Evolutionary conservation across 1,140 invertebrate species (phyloP).

Genomic region (Hyposmocoma kahamanoa): DNA sequence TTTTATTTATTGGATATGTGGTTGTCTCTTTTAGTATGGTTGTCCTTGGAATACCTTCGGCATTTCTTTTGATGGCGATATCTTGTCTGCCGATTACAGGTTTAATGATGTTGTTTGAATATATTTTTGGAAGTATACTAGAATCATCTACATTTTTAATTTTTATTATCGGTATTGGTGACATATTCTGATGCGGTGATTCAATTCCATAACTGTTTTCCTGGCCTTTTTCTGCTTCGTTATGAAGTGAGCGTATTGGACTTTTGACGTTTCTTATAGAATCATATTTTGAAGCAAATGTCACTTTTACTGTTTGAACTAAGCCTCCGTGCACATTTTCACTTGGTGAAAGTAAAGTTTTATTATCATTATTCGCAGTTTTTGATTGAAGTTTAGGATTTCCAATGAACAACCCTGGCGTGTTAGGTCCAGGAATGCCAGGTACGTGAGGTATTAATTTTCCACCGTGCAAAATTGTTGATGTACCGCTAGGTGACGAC

Average conservation of each 20-base stretch:
- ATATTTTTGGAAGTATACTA: conserved; percentile 22
- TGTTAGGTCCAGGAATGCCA: conserved; percentile 88
- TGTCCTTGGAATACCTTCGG: conserved; percentile 38
- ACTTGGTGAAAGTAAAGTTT: conserved; percentile 23
- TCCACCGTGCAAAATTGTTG: conserved; percentile 79
- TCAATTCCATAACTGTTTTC: conserved; percentile 27
- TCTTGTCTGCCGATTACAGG: conserved; percentile 31
- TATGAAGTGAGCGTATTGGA: not conserved
- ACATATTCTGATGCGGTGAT: conserved; percentile 32
- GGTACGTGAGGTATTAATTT: conserved; percentile 87
- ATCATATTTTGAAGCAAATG: not conserved
- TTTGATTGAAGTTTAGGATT: conserved; percentile 29
- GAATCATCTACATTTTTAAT: conserved; percentile 58
- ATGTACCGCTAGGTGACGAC: conserved; percentile 59
- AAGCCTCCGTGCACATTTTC: conserved; percentile 19
- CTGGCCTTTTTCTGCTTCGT: conserved; percentile 37
- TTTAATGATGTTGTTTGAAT: conserved; percentile 20
- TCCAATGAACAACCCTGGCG: conserved; percentile 61
- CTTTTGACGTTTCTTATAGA: too few relatives aligned
- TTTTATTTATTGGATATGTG: conserved; percentile 30
- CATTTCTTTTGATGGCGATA: conserved; percentile 43
- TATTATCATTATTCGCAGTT: conserved; percentile 26
- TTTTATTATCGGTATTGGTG: conserved; percentile 50
- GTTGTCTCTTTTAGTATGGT: conserved; percentile 48
- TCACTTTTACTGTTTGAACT: not conserved